Conservation (phyloP, 2,888 invertebrate species). For the Dynastes grantii region DNA sequence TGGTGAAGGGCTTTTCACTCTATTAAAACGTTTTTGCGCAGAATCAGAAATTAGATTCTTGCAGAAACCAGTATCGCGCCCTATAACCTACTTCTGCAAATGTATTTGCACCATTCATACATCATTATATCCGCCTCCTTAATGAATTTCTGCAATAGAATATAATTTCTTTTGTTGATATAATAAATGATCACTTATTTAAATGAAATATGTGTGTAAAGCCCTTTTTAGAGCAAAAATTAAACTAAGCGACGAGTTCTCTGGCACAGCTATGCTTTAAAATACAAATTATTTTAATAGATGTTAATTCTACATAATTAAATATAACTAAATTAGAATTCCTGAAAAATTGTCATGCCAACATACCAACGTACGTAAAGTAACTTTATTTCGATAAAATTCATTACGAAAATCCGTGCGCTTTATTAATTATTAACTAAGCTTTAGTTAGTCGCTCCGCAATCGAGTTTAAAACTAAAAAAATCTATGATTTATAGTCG, state of each 20-base stretch:
- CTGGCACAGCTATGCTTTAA: not conserved
- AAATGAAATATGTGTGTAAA: too few relatives aligned
- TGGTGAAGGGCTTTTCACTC: too few relatives aligned
- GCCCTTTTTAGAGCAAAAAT: too few relatives aligned
- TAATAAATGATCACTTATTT: too few relatives aligned
- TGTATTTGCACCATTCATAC: too few relatives aligned
- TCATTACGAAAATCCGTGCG: not conserved
- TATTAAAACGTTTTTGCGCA: too few relatives aligned
- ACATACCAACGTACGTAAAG: not conserved
- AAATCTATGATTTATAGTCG: slow-evolving; percentile 8
- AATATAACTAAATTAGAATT: not conserved
- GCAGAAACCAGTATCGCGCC: too few relatives aligned
- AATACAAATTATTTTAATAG: not conserved
- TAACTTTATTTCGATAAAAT: not conserved
- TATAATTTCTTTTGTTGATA: too few relatives aligned
- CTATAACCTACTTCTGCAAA: too few relatives aligned
- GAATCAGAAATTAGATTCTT: too few relatives aligned
- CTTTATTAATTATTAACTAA: slow-evolving; percentile 15
- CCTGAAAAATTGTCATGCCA: not conserved
- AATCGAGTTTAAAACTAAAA: slow-evolving; percentile 10
- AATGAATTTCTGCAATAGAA: too few relatives aligned
- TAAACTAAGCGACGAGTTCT: not conserved
- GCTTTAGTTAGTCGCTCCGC: not conserved
- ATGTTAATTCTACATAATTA: not conserved
- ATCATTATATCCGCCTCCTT: too few relatives aligned